Percentiles rank a stretch among this genome's conserved stretches.
Conservation (phyloP, 2,888 invertebrate species). For the Cryptops parisi region DNA sequence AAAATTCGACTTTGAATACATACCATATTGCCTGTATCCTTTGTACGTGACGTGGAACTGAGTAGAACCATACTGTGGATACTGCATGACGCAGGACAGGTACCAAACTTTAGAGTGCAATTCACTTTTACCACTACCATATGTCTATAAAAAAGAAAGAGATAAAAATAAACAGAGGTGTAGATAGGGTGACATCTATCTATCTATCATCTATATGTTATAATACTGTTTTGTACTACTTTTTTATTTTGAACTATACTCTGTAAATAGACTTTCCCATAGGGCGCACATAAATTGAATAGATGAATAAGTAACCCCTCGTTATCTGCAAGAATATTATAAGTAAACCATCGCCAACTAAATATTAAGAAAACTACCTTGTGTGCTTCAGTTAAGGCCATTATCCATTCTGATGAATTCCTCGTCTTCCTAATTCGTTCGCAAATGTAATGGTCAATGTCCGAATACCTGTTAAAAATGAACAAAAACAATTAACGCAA, state of each 20-base stretch:
- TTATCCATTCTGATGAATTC: slow-evolving; percentile 30
- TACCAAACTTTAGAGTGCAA: slow-evolving; percentile 85
- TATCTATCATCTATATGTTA: no score
- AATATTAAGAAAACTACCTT: slow-evolving; percentile 28
- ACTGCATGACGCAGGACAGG: slow-evolving; percentile 90
- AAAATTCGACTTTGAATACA: not conserved
- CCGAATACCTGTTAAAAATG: slow-evolving; percentile 46
- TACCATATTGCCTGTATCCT: slow-evolving; percentile 84
- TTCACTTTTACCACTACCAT: slow-evolving; percentile 81
- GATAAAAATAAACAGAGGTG: not conserved
- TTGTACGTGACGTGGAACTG: slow-evolving; percentile 79
- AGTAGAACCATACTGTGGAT: slow-evolving; percentile 78
- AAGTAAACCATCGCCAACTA: no score
- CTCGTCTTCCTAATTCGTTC: slow-evolving; percentile 26
- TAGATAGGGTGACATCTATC: slow-evolving; percentile 1
- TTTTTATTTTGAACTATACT: no score
- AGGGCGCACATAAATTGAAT: no score
- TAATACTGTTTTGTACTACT: no score
- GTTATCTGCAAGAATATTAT: no score
- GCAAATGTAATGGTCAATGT: slow-evolving; percentile 69
- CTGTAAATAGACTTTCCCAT: no score
- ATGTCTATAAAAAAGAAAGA: slow-evolving; percentile 32
- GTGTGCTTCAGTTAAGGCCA: slow-evolving; percentile 32
- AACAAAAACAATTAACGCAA: not conserved
- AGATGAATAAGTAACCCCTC: no score